Percentiles rank a stretch among this genome's conserved stretches.
Conservation (phyloP, 2,113 vertebrate genomes). For the Atractosteus spatula region DNA sequence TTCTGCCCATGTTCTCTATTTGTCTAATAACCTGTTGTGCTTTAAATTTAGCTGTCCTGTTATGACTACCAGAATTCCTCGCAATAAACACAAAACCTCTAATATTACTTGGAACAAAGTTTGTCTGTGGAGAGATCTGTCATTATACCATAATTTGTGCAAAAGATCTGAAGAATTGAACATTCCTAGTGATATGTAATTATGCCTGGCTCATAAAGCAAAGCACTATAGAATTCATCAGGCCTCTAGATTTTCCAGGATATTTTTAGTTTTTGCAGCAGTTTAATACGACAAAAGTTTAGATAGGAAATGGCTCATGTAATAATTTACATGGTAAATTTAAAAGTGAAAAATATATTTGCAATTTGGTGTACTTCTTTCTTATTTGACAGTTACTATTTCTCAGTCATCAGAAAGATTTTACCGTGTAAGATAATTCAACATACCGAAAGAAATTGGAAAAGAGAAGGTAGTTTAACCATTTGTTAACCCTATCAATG, state of each 20-base stretch:
- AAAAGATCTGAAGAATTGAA: constrained; percentile 44
- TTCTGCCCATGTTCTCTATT: constrained; percentile 30
- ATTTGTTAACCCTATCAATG: too few relatives aligned
- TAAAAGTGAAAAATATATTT: too few relatives aligned
- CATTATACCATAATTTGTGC: constrained; percentile 48
- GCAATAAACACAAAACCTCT: constrained; percentile 42
- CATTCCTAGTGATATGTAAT: constrained; percentile 37
- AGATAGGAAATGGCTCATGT: too few relatives aligned
- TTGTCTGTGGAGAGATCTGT: constrained; percentile 42
- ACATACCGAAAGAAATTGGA: too few relatives aligned
- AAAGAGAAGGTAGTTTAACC: too few relatives aligned
- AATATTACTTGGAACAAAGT: constrained; percentile 34
- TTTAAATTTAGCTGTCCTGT: constrained; percentile 46
- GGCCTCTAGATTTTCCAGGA: neutral
- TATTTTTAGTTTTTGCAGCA: constrained; percentile 30
- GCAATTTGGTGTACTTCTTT: too few relatives aligned
- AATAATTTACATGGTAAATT: too few relatives aligned
- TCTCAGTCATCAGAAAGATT: too few relatives aligned
- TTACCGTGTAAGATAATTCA: too few relatives aligned
- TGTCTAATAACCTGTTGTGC: constrained; percentile 35
- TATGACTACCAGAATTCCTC: constrained; percentile 53
- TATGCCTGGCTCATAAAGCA: constrained; percentile 26
- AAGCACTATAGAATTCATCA: constrained; percentile 24
- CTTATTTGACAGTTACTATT: too few relatives aligned
- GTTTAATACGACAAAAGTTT: too few relatives aligned